Evolutionary conservation across 2,888 invertebrate species (phyloP), one percentile per base, ranked within the genome.

Genomic region (Catocala fraxini): DNA sequence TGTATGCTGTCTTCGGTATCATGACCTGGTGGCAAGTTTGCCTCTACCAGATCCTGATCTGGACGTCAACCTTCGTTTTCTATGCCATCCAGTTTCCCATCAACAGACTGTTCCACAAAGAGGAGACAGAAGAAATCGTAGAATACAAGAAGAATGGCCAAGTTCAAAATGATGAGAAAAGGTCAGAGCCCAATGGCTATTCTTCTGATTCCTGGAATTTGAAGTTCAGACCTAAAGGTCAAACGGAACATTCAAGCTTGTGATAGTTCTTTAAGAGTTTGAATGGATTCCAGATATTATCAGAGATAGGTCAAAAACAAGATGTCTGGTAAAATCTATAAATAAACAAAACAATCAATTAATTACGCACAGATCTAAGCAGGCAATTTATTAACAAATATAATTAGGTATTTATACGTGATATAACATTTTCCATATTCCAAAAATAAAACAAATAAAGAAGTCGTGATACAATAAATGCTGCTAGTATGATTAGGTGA

Each of bases 11-110:
- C 56, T 94, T 95, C 80, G 91, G 91, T 41, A 77, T 93, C 63
- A 88, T 95, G 89, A 91, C 87, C 68, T 94, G 95, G 94, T 92
- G 94, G 86, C 93, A 95, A 60, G 83, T 92, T 57, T 90, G 89
- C 70, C 64, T 92, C 0, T 90, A 86, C 83, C 92, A 93, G 66
- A 57, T 89, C 39, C 49, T 80, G 42, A 91, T 91, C 68, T 91
- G 92, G 92, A 47, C 61, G 0, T 86, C 86, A 4, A 82, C 85
- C 0, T 89, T 84, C 71, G 1, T 87, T 63, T 92, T 89, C 86
- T 93, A 94, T 77, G 80, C 59, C 59, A 58, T 93, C 4, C 91
- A 92, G 57, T 93, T 85, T 65, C 90, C 93, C 0, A 74, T 94
- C 56, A 92, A 91, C 76, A 81, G 91, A 59, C 65, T 93, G 0